Conservation (phyloP, 2,797 vertebrate genomes). For the Fratercula arctica region DNA sequence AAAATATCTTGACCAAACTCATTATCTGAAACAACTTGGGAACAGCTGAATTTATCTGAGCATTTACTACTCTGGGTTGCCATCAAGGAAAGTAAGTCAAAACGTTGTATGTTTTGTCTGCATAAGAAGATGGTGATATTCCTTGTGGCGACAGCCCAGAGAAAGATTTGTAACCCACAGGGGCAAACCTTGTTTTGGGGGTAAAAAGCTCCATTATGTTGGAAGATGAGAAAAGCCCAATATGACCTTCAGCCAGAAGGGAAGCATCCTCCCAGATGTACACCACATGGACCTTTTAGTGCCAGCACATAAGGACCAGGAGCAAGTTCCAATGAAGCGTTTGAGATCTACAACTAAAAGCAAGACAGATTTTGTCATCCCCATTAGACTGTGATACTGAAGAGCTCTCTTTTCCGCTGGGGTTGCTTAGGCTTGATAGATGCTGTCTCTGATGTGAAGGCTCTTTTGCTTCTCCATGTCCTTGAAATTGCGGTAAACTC, state of each 20-base stretch:
- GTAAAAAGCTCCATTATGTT: neutral
- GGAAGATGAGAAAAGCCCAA: neutral
- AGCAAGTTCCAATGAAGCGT: neutral
- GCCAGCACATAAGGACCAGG: neutral
- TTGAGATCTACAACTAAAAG: neutral
- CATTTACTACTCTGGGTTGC: neutral
- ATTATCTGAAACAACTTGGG: neutral
- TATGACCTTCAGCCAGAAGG: neutral
- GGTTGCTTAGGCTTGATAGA: neutral
- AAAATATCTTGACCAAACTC: neutral
- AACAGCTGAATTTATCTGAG: neutral
- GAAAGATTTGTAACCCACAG: neutral
- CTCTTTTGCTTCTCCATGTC: neutral
- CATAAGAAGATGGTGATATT: neutral
- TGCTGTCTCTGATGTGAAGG: neutral
- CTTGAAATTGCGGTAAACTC: neutral
- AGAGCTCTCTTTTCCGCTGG: neutral
- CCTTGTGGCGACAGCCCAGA: neutral
- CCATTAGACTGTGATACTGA: neutral
- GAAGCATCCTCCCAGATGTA: neutral
- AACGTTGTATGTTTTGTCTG: rapidly evolving
- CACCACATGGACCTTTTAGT: neutral
- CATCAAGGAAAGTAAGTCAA: neutral
- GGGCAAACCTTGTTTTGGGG: neutral
- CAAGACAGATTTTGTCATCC: neutral